Percentiles rank a stretch among this genome's conserved stretches.
Evolutionary conservation across 2,888 invertebrate genomes (phyloP).

Genomic region (Baronia brevicornis): DNA sequence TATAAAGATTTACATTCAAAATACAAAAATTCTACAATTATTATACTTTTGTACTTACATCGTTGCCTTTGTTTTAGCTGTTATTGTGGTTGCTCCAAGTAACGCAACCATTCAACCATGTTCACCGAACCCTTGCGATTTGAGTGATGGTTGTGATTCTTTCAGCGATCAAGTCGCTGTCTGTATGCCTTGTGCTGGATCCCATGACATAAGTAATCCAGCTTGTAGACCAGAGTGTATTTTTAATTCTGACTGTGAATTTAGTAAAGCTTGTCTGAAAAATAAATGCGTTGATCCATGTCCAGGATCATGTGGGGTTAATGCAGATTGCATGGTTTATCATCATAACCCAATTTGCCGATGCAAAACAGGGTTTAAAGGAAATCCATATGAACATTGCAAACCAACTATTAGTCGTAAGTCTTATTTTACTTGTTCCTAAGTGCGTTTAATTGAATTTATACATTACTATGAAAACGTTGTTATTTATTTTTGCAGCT

Average conservation of each 20-base stretch:
- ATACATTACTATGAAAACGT: constrained; percentile 11
- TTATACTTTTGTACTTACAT: constrained; percentile 10
- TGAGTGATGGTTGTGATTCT: constrained; percentile 79
- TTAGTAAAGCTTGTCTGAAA: constrained; percentile 84
- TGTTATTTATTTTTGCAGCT: constrained; percentile 44
- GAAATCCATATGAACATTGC: constrained; percentile 88
- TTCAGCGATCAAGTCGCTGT: constrained; percentile 85
- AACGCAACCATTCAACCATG: constrained; percentile 82
- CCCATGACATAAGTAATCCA: constrained; percentile 80
- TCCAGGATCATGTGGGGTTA: constrained; percentile 85
- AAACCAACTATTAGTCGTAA: constrained; percentile 73
- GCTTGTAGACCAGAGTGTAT: constrained; percentile 89
- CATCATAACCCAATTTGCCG: constrained; percentile 84
- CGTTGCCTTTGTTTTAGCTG: constrained; percentile 43
- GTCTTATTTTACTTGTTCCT: constrained; percentile 32
- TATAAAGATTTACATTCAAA: neutral
- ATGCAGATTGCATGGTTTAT: constrained; percentile 81
- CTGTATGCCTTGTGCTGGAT: constrained; percentile 84
- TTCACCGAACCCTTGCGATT: constrained; percentile 85
- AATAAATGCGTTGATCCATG: constrained; percentile 86
- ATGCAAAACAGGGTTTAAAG: constrained; percentile 79
- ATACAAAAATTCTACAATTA: constrained; percentile 6
- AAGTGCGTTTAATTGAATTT: no score
- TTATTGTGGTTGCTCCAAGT: constrained; percentile 67
- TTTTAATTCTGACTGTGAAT: constrained; percentile 86